Evolutionary conservation across 2,797 vertebrate genomes (phyloP).

Genomic region (Takifugu ocellatus): DNA sequence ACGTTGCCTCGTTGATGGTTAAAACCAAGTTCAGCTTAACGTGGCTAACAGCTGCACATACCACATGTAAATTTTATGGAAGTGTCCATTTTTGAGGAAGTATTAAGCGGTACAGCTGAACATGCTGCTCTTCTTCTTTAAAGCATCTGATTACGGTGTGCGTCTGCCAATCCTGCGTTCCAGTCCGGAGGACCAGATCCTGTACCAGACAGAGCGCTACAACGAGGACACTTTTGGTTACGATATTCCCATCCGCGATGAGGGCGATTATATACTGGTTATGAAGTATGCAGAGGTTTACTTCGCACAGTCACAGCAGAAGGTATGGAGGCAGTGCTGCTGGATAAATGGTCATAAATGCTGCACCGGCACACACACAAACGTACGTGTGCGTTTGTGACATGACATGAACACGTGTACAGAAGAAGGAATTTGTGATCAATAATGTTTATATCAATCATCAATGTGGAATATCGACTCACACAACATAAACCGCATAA

Average conservation of each 20-base stretch:
- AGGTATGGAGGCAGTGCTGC: constrained; percentile 73
- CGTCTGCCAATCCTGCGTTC: constrained; percentile 94
- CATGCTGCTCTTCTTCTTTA: neutral
- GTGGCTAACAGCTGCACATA: no score
- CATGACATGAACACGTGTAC: no score
- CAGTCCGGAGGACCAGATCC: constrained; percentile 91
- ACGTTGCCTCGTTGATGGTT: no score
- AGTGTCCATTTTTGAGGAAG: no score
- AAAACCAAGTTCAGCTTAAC: no score
- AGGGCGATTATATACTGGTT: constrained; percentile 96
- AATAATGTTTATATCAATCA: no score
- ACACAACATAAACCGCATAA: no score
- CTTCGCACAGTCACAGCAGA: constrained; percentile 98
- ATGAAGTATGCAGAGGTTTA: constrained; percentile 98
- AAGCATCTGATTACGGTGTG: constrained; percentile 97
- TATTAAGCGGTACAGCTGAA: neutral
- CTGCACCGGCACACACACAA: neutral
- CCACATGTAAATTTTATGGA: no score
- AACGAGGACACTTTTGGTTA: constrained; percentile 98
- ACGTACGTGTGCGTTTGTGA: no score
- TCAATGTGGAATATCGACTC: no score
- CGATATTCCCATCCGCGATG: constrained; percentile 92
- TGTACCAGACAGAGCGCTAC: constrained; percentile 97
- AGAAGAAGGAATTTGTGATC: no score
- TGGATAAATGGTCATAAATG: no score